Percentiles rank a stretch among this genome's conserved stretches.
Conservation (phyloP, 2,888 invertebrate species). For the Brachynemurus nebulosus region DNA sequence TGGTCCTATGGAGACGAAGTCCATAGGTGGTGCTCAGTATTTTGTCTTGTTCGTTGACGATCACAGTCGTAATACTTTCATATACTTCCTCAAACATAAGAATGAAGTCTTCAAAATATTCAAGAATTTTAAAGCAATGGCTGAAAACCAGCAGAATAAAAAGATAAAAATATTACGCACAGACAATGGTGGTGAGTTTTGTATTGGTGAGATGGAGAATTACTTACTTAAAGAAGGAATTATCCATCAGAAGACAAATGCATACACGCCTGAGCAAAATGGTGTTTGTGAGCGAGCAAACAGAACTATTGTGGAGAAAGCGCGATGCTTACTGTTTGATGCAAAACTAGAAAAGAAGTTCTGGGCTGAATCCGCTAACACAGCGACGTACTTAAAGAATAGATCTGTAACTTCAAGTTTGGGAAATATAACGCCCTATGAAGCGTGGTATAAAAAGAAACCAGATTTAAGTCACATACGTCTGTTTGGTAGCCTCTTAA, state of each 20-base stretch:
- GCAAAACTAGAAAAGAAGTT: conserved; percentile 17
- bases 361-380: conserved; percentile 25
- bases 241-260: conserved; percentile 19
- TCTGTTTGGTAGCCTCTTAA: conserved; percentile 26
- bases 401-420: conserved; percentile 12
- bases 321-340: conserved; percentile 20
- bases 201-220: conserved; percentile 18
- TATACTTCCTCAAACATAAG: conserved; percentile 22
- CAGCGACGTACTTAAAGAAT: conserved; percentile 17
- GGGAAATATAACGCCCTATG: conserved; percentile 22
- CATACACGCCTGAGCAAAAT: conserved; percentile 26
- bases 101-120: conserved; percentile 20
- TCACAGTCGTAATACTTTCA: conserved; percentile 19
- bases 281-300: conserved; percentile 25
- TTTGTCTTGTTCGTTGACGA: conserved; percentile 25
- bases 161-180: conserved; percentile 21
- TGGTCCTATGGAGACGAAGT: conserved; percentile 17
- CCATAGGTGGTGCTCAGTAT: conserved; percentile 19
- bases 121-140: conserved; percentile 20
- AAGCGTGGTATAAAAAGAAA: conserved; percentile 25
- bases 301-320: conserved; percentile 25
- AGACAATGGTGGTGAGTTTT: conserved; percentile 21
- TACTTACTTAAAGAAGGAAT: conserved; percentile 19
- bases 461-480: conserved; percentile 23
- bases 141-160: conserved; percentile 20